phyloP scores from a whole-genome alignment of 2,888 invertebrate species.

The Epirrita christyi region DNA sequence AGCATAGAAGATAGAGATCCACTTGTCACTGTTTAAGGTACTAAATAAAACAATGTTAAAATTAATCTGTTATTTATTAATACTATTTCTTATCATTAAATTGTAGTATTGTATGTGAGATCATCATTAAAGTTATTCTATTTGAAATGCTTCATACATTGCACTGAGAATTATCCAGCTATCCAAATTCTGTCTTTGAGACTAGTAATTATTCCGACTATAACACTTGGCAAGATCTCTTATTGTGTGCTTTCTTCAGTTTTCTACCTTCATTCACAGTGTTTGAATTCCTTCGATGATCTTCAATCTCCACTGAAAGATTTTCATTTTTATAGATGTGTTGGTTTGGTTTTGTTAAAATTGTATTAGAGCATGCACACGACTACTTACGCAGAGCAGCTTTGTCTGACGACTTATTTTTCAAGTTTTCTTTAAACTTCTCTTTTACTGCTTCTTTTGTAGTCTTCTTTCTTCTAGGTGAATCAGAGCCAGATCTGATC shows the following conservation, averaged over 20 bases:
- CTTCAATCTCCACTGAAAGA: constrained; percentile 78
- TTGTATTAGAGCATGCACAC: constrained; percentile 69
- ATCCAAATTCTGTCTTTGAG: constrained; percentile 40
- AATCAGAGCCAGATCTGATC: constrained; percentile 58
- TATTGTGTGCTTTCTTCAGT: constrained; percentile 64
- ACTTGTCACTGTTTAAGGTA: constrained; percentile 86
- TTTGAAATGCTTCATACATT: constrained; percentile 28
- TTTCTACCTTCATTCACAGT: constrained; percentile 61
- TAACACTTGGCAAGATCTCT: constrained; percentile 77
- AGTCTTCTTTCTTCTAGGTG: constrained; percentile 59
- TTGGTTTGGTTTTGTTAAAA: constrained; percentile 60
- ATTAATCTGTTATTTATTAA: constrained; percentile 40
- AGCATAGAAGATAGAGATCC: constrained; percentile 92
- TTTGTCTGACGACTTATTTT: constrained; percentile 63
- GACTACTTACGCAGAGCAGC: constrained; percentile 77
- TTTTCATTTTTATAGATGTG: constrained; percentile 67
- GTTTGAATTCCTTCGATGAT: constrained; percentile 62
- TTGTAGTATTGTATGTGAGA: constrained; percentile 63
- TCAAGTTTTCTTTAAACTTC: constrained; percentile 56
- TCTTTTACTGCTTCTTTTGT: constrained; percentile 57
- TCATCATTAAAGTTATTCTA: constrained; percentile 66
- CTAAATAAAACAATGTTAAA: constrained; percentile 29
- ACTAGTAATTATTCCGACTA: constrained; percentile 53
- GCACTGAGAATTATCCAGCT: constrained; percentile 41
- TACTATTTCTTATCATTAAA: constrained; percentile 37